phyloP scores from a whole-genome alignment of 2,888 invertebrate genomes.

The Epistrophe grossulariae region DNA sequence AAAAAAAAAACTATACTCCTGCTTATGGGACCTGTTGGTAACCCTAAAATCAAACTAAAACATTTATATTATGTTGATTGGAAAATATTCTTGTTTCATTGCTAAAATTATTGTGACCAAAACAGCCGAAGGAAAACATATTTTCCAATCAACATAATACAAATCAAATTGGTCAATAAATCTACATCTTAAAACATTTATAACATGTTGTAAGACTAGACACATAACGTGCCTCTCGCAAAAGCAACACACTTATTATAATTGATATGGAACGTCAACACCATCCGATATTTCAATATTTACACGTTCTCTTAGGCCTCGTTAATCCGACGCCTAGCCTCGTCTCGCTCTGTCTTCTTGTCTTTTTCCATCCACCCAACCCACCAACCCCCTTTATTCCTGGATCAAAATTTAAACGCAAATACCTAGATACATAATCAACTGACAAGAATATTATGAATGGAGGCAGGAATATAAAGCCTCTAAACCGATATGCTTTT shows the following conservation, averaged over 20 bases:
- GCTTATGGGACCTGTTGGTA: not conserved
- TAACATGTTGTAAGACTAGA: conserved; percentile 30
- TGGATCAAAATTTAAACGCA: conserved; percentile 57
- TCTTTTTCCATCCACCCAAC: too few species aligned
- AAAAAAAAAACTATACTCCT: too few species aligned
- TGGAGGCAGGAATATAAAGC: conserved; percentile 39
- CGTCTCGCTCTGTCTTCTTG: too few species aligned
- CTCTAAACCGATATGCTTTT: conserved; percentile 62
- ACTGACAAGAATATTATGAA: conserved; percentile 64
- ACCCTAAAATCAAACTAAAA: not conserved
- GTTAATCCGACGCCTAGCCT: conserved; percentile 6
- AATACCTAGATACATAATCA: conserved; percentile 69
- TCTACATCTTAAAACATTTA: conserved; percentile 9
- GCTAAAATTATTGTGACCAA: too few species aligned
- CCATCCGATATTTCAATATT: conserved; percentile 60
- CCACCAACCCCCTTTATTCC: not conserved
- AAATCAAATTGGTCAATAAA: too few species aligned
- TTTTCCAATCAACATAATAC: too few species aligned
- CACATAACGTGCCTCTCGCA: conserved; percentile 2
- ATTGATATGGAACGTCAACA: conserved; percentile 69
- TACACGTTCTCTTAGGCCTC: conserved; percentile 43
- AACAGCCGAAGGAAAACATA: too few species aligned
- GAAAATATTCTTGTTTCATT: too few species aligned
- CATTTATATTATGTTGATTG: conserved; percentile 11
- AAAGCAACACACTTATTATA: conserved; percentile 62